phyloP scores from a whole-genome alignment of 1,140 invertebrate species.

The Drosophila tropicalis region DNA sequence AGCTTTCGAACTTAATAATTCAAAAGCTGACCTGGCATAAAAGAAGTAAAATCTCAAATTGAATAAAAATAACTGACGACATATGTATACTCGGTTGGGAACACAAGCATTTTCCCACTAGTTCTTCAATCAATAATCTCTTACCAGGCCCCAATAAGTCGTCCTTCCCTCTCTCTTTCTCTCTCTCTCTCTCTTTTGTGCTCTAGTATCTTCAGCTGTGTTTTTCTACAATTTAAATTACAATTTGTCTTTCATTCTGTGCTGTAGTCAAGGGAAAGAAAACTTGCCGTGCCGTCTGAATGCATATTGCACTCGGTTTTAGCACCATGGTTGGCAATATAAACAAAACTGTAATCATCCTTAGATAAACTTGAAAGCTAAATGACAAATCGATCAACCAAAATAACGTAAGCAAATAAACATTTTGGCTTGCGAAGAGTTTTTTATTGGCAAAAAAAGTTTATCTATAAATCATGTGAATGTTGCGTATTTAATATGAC shows the following conservation, averaged over 20 bases:
- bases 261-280: conserved; percentile 25
- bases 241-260: conserved; percentile 38
- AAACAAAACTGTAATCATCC: neutral
- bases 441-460: neutral
- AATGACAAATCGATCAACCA: neutral
- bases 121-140: conserved; percentile 58
- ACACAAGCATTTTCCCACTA: conserved; percentile 16
- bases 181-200: neutral
- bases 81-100: neutral
- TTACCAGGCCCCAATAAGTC: conserved; percentile 13
- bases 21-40: neutral
- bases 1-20: conserved; percentile 1
- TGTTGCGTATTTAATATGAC: neutral
- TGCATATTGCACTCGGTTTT: conserved; percentile 27
- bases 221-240: conserved; percentile 67
- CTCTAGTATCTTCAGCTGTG: conserved; percentile 7
- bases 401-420: neutral
- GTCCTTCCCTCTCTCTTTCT: neutral
- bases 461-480: neutral
- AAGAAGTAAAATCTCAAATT: neutral
- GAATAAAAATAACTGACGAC: neutral
- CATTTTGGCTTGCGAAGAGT: neutral
- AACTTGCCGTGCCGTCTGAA: conserved; percentile 32
- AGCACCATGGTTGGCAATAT: neutral
- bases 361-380: neutral